These are phyloP conservation scores for Lampropteryx suffumata DNA, from an alignment of 2,888 invertebrate genomes.

Conservation along the genomic window DNA sequence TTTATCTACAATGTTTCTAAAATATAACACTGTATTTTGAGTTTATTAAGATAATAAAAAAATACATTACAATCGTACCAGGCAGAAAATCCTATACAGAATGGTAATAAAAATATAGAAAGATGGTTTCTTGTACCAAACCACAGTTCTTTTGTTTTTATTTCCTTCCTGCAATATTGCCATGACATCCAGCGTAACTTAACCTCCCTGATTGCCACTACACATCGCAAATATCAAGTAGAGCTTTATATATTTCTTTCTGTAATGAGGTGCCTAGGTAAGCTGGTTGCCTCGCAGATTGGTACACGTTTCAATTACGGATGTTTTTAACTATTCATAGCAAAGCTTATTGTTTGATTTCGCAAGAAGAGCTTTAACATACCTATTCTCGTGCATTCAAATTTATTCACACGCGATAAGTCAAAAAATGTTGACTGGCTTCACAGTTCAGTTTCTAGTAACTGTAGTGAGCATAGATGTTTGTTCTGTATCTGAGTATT, in stretches of 20 bases:
- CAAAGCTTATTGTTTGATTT: slow-evolving; percentile 35
- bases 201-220: slow-evolving; percentile 50
- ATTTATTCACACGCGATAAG: too few species aligned
- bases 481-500: too few species aligned
- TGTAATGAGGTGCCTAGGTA: slow-evolving; percentile 46
- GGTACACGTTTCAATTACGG: slow-evolving; percentile 42
- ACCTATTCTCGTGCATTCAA: slow-evolving; percentile 25
- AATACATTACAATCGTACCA: too few species aligned
- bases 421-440: too few species aligned
- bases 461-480: too few species aligned
- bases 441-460: too few species aligned
- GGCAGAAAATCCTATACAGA: too few species aligned
- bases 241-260: slow-evolving; percentile 43
- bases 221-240: slow-evolving; percentile 40
- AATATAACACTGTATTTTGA: too few species aligned
- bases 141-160: slow-evolving; percentile 54
- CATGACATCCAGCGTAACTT: slow-evolving; percentile 61
- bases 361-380: slow-evolving; percentile 22
- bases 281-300: slow-evolving; percentile 40
- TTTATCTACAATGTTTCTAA: too few species aligned
- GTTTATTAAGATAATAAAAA: too few species aligned
- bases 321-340: slow-evolving; percentile 46
- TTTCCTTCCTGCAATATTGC: slow-evolving; percentile 65
- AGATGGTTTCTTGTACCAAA: slow-evolving; percentile 35
- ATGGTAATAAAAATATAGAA: not conserved